Evolutionary conservation across 1,140 invertebrate species (phyloP).

Genomic region (Arctopsyche grandis): DNA sequence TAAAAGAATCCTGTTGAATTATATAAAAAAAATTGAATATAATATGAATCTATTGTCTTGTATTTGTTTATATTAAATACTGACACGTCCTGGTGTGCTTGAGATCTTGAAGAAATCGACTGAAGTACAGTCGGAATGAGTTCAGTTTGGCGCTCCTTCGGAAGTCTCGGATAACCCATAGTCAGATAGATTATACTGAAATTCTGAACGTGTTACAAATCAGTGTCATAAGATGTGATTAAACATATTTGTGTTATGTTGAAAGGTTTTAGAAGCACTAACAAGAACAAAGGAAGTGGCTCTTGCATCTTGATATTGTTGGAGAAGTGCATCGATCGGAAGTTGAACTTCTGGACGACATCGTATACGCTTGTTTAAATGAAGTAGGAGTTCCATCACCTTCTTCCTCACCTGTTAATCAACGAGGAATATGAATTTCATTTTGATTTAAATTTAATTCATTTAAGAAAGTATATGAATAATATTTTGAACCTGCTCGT

Average conservation of each 20-base stretch:
- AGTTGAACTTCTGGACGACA: constrained; percentile 85
- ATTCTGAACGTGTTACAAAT: constrained; percentile 71
- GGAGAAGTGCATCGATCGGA: constrained; percentile 85
- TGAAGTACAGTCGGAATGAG: constrained; percentile 81
- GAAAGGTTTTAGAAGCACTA: constrained; percentile 58
- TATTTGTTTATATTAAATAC: too few relatives aligned
- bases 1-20: constrained; percentile 75
- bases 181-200: constrained; percentile 95
- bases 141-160: constrained; percentile 78
- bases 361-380: constrained; percentile 91
- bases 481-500: constrained; percentile 88
- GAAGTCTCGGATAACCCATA: constrained; percentile 87
- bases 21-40: constrained; percentile 11
- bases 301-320: constrained; percentile 82
- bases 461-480: too few relatives aligned
- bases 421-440: not conserved
- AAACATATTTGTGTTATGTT: not conserved
- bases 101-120: constrained; percentile 82
- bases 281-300: constrained; percentile 86
- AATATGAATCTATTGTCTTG: too few relatives aligned
- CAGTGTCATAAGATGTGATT: not conserved
- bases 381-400: constrained; percentile 93
- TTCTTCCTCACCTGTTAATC: constrained; percentile 69
- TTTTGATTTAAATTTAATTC: too few relatives aligned
- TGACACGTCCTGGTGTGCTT: constrained; percentile 88